These are phyloP conservation scores for Monopis laevigella DNA, from an alignment of 2,888 invertebrate genomes.

Conservation along the genomic window DNA sequence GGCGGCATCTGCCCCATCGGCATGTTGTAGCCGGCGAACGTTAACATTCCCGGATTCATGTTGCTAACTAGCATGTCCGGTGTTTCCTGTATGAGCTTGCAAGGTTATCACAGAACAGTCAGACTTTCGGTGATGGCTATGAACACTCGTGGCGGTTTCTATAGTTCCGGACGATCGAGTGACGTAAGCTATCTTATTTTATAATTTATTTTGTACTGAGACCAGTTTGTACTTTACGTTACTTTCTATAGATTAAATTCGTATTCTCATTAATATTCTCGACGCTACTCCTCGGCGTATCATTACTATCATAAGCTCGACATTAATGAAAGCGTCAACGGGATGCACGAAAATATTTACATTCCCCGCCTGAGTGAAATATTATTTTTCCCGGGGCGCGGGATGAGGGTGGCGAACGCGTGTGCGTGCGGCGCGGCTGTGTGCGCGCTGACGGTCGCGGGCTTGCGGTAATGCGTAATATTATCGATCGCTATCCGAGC, in stretches of 20 bases:
- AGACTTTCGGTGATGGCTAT: slow-evolving; percentile 23
- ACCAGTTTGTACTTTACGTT: slow-evolving; percentile 6
- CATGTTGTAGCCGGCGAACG: slow-evolving; percentile 37
- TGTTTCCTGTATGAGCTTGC: slow-evolving; percentile 4
- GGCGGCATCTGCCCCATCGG: slow-evolving; percentile 22
- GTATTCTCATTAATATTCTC: slow-evolving; percentile 11
- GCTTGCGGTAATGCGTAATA: slow-evolving; percentile 60
- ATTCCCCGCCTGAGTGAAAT: slow-evolving; percentile 14
- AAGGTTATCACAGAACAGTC: slow-evolving; percentile 35
- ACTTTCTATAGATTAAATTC: slow-evolving; percentile 11
- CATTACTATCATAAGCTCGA: slow-evolving; percentile 15
- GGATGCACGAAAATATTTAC: slow-evolving; percentile 16
- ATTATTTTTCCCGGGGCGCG: slow-evolving; percentile 12
- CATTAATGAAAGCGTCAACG: slow-evolving; percentile 16
- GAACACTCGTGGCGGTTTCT: slow-evolving; percentile 31
- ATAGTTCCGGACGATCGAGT: too few relatives aligned
- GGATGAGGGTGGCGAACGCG: slow-evolving; percentile 2
- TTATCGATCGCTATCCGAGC: slow-evolving; percentile 64
- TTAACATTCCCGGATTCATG: slow-evolving; percentile 42
- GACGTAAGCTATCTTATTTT: slow-evolving; percentile 2
- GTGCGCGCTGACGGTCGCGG: slow-evolving; percentile 29
- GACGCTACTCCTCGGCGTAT: slow-evolving; percentile 6
- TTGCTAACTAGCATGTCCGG: slow-evolving; percentile 46
- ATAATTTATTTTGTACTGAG: slow-evolving; percentile 10
- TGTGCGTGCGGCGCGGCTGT: slow-evolving; percentile 19